Evolutionary conservation across 1,140 invertebrate genomes (phyloP), one percentile per base, ranked within the genome.

Genomic region (Drosophila orena): DNA sequence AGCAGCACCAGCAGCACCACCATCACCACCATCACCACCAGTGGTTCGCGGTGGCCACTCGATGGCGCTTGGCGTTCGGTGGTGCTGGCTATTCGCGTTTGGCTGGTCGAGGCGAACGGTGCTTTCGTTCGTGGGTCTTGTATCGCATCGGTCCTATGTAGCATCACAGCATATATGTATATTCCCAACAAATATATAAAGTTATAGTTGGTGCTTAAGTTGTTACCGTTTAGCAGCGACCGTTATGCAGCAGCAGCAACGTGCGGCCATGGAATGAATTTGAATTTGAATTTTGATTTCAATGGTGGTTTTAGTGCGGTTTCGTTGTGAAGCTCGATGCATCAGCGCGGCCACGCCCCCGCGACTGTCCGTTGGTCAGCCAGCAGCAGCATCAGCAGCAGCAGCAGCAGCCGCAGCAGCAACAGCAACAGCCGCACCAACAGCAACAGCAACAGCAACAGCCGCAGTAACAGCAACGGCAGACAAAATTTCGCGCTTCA

Each of bases 401-500:
- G 11, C 12, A 49, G 2, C 14, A 30, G 8, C 22, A 15, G 3
- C 46, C 15, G n/a, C 24, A 38, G 20, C 27, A 30, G 3, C 54
- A 34, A 10, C 24, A 42, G 2, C 22, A 15, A 4, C 22, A 17
- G 3, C 38, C 44, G 12, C 49, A 42, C 15, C 27, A 35, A 5
- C 55, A 62, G 38, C 60, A 17, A 20, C 20, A 17, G 1, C 56
- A 35, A 1, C 14, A 38, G 7, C 15, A 30, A 10, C 49, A 38
- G 3, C 17, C 35, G 22, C 56, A 17, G 5, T n/a, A 34, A 3
- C 46, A 52, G 38, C 54, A 50, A 65, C 55, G 61, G 22, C 57
- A 62, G 75, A 60, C 60, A 81, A 76, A 88, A 89, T 81, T 85
- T 86, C 83, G 81, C 81, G 81, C 81, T 85, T 85, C 81, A 88